Conservation (phyloP, 53 echinoderm and acorn worm genomes). For the Paracentrotus lividus region DNA sequence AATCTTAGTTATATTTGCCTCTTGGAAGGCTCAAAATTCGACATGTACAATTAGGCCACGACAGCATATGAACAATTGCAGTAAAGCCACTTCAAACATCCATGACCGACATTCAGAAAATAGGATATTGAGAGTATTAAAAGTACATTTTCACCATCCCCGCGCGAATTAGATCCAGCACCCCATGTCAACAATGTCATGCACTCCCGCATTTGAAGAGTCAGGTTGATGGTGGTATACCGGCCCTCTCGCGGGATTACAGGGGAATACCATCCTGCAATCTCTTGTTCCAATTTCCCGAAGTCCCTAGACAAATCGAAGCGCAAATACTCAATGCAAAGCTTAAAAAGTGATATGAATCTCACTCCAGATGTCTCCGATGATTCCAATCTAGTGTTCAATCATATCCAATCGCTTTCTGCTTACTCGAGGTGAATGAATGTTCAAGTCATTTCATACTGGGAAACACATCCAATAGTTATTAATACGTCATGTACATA, state of each 20-base stretch:
- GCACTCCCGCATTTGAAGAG: neutral
- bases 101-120: conserved; percentile 32
- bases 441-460: neutral
- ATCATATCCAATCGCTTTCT: neutral
- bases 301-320: conserved; percentile 43
- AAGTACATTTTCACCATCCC: conserved; percentile 44
- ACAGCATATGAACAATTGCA: neutral
- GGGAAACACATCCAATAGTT: neutral
- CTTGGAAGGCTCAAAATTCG: neutral
- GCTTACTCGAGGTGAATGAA: neutral
- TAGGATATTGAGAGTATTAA: conserved; percentile 16
- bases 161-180: neutral
- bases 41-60: neutral
- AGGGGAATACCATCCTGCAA: neutral
- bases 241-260: neutral
- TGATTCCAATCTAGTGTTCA: neutral
- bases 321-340: neutral
- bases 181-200: conserved; percentile 30
- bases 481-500: too few species aligned
- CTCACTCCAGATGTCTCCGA: neutral
- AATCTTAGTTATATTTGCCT: neutral
- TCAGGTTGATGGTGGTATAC: neutral
- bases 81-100: conserved; percentile 23
- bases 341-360: conserved; percentile 12
- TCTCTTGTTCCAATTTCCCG: conserved; percentile 46